Conservation (phyloP, 2,113 vertebrate genomes). For the Xerus inauris region DNA sequence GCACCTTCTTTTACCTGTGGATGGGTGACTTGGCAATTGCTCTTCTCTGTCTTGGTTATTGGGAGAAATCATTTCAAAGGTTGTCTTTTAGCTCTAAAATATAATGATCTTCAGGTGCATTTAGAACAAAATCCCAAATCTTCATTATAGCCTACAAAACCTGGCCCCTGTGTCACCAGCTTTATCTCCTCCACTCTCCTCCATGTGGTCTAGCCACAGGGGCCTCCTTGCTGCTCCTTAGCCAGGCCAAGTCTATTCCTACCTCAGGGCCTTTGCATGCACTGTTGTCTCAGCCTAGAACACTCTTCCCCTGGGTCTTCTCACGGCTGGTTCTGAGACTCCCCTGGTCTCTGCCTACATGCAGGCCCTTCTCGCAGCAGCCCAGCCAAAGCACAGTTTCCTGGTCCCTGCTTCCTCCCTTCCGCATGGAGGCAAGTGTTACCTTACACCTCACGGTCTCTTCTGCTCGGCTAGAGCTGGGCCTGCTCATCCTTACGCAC, state of each 20-base stretch:
- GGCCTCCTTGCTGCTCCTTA: neutral
- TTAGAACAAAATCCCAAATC: neutral
- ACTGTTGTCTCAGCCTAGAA: neutral
- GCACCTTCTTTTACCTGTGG: rapidly evolving
- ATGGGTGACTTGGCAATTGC: neutral
- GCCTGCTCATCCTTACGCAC: neutral
- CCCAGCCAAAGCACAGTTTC: neutral
- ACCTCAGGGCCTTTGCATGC: constrained; percentile 8
- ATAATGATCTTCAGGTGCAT: neutral
- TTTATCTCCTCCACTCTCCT: rapidly evolving
- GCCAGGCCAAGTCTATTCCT: neutral
- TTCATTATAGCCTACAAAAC: rapidly evolving
- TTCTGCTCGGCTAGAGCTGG: neutral
- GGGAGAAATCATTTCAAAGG: neutral
- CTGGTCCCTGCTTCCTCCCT: neutral
- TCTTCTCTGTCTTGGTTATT: neutral
- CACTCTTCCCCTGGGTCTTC: neutral
- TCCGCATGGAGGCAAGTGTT: neutral
- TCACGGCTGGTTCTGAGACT: neutral
- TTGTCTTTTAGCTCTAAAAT: neutral
- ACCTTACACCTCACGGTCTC: neutral
- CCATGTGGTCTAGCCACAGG: neutral
- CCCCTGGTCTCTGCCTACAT: neutral
- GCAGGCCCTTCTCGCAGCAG: neutral
- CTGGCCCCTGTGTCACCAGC: neutral